These are phyloP conservation scores for Chaunax sp. DNA, from an alignment of 2,797 vertebrate genomes.

Conservation along the genomic window DNA sequence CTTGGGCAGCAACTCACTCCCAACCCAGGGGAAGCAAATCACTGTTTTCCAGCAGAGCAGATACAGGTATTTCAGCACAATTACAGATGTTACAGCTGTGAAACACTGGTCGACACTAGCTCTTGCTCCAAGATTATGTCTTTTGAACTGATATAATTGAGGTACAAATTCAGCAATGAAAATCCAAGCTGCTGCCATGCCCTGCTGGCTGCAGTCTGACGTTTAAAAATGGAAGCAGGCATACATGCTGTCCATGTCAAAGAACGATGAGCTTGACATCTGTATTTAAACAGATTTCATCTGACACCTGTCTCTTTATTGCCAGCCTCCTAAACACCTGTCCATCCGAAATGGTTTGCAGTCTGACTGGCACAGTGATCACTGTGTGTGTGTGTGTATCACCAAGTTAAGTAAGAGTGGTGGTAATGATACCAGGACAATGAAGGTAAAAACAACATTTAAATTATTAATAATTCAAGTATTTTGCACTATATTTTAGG, in stretches of 20 bases:
- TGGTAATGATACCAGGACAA: background rate
- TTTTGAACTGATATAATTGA: slow-evolving; percentile 34
- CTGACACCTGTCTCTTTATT: slow-evolving; percentile 54
- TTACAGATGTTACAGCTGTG: too few relatives aligned
- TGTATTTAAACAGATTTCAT: slow-evolving; percentile 72
- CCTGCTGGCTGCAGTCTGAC: slow-evolving; percentile 20
- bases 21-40: too few relatives aligned
- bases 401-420: background rate
- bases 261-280: slow-evolving; percentile 70
- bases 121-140: too few relatives aligned
- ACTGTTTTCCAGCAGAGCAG: too few relatives aligned
- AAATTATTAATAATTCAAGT: too few relatives aligned
- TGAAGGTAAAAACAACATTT: too few relatives aligned
- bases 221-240: slow-evolving; percentile 45
- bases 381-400: too few relatives aligned
- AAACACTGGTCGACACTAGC: too few relatives aligned
- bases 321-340: slow-evolving; percentile 41
- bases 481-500: background rate
- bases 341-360: slow-evolving; percentile 55
- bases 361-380: slow-evolving; percentile 27
- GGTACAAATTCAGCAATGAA: slow-evolving; percentile 32
- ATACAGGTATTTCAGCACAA: too few relatives aligned
- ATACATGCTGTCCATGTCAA: slow-evolving; percentile 42
- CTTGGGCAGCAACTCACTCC: too few relatives aligned
- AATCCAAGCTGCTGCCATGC: slow-evolving; percentile 10